phyloP scores from a whole-genome alignment of 2,113 vertebrate species.

The Myiopsitta monachus region DNA sequence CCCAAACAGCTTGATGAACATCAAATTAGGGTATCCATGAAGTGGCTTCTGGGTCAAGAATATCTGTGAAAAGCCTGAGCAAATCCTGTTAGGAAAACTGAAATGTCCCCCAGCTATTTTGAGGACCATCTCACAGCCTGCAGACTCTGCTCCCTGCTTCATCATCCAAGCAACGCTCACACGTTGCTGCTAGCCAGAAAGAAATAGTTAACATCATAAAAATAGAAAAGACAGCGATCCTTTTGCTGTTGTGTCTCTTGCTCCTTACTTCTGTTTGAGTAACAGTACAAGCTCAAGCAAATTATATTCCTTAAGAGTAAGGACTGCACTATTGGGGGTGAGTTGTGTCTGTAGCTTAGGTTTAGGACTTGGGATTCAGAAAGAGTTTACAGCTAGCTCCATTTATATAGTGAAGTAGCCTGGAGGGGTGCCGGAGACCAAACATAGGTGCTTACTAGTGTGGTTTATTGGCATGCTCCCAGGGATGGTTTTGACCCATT shows the following conservation, averaged over 20 bases:
- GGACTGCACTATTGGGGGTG: accelerated
- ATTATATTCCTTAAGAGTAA: not conserved
- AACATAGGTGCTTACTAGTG: not conserved
- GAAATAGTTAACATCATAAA: not conserved
- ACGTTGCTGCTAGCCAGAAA: not conserved
- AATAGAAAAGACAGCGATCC: not conserved
- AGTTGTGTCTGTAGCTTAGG: not conserved
- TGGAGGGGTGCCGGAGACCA: too few species aligned
- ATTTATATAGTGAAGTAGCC: not conserved
- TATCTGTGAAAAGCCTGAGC: not conserved
- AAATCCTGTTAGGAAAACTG: not conserved
- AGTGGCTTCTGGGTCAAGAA: not conserved
- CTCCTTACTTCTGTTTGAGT: not conserved
- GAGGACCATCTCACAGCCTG: not conserved
- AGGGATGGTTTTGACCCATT: accelerated
- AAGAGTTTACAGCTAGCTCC: not conserved
- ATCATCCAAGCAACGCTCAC: not conserved
- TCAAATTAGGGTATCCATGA: not conserved
- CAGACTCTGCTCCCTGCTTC: not conserved
- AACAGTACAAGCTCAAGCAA: accelerated
- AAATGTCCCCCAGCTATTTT: not conserved
- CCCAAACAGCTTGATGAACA: not conserved
- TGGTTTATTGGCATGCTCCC: not conserved
- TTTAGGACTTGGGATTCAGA: not conserved
- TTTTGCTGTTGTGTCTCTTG: accelerated